Evolutionary conservation across 2,797 vertebrate genomes (phyloP), one percentile per base, ranked within the genome.

Genomic region (Sardinella longiceps): DNA sequence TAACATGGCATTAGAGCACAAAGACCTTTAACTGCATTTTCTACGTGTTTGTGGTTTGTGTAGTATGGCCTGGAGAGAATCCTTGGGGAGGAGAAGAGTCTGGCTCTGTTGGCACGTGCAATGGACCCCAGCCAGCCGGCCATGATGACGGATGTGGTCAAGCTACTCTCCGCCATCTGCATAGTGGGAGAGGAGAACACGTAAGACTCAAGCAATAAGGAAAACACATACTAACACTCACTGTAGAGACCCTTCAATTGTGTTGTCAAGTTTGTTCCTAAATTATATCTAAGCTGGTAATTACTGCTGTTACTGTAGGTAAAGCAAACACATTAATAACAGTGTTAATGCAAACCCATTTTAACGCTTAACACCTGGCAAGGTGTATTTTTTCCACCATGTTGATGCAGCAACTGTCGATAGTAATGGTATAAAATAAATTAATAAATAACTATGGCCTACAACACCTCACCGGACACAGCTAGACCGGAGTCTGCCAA

Each of bases 11-110:
- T 37, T 33, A 43, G 70, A 20, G 37, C 70, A 33, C 33, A 20
- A 30, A 70, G 66, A 15, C 28, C 63, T 70, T 33, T 33, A 15
- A 0, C 30, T 33, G 25, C 7, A 20, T 70, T 37, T 43, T 43
- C 70, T 77, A 5, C 43, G 70, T 86, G 85, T 83, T 18, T 88
- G 25, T 91, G 89, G 80, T 81, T 51, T 23, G 60, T 92, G 25
- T 87, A 99, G 98, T 98, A 99, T 91, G 98, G 98, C 82, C 93
- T 99, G 93, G 97, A 99, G 91, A 96, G 97, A 92, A 99, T 99
- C 93, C 94, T 99, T 89, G 96, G 94, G 87, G 98, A 99, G 91
- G 97, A 98, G 91, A 97, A 95, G 90, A 97, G 97, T 91, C 96
- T 99, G 89, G 92, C 93, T 14, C 94, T 99, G 87, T 87, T 99